Evolutionary conservation across 2,888 invertebrate genomes (phyloP).

Genomic region (Melipona beecheii): DNA sequence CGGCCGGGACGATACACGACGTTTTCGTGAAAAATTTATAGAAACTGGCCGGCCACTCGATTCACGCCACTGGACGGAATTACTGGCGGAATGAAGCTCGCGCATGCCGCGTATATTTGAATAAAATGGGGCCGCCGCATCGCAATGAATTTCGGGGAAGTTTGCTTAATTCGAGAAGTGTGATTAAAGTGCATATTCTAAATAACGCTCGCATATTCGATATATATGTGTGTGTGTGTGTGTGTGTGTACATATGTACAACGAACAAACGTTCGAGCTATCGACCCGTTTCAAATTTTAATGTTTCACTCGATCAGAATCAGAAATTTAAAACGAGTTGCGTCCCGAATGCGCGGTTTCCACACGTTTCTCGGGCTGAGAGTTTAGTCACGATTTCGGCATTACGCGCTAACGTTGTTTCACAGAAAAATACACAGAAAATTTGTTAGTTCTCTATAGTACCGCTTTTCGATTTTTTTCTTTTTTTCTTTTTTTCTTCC

Average conservation of each 20-base stretch:
- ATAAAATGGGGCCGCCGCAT: too few relatives aligned
- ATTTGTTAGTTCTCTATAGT: neutral
- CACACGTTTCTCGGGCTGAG: too few relatives aligned
- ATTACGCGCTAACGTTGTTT: neutral
- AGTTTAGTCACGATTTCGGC: neutral
- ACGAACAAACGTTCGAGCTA: neutral
- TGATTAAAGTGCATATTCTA: neutral
- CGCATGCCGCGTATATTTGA: neutral
- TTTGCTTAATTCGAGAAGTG: slow-evolving; percentile 5
- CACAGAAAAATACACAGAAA: neutral
- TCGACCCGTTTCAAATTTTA: neutral
- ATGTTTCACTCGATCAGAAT: neutral
- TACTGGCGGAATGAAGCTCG: neutral
- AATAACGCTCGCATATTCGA: neutral
- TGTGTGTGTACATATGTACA: neutral
- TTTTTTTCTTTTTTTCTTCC: too few relatives aligned
- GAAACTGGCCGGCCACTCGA: slow-evolving; percentile 18
- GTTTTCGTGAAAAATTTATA: slow-evolving; percentile 46
- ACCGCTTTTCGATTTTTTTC: neutral
- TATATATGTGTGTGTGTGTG: neutral
- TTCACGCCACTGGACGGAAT: neutral
- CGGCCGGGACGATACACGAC: slow-evolving; percentile 1
- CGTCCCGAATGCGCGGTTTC: neutral
- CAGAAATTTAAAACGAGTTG: neutral
- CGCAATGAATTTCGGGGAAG: neutral